Evolutionary conservation across 2,888 invertebrate species (phyloP), one percentile per base, ranked within the genome.

Genomic region (Heteromyza rotundicornis): DNA sequence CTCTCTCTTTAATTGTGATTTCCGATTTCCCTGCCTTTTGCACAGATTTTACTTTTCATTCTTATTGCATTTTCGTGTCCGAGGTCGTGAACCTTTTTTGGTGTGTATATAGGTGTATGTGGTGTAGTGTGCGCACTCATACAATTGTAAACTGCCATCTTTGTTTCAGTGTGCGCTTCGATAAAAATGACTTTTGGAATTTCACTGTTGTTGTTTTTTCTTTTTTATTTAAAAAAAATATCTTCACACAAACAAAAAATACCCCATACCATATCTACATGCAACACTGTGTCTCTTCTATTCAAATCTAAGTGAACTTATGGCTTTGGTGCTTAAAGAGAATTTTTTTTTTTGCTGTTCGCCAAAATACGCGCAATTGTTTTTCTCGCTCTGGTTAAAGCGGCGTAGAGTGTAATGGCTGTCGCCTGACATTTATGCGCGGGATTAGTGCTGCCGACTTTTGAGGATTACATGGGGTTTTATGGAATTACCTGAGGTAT

Each of bases 61-160:
- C 12, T 20, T 49, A 14, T 35, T 40, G 53, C 36, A 59, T 59
- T 59, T 24, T 69, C 57, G 69, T 73, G 74, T 74, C 73, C 70
- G 72, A 74, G 74, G 74, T 74, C 74, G 71, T 74, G 73, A 71
- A 73, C 73, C 70, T 62, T 64, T 68, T 59, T 60, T 40, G 10
- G 14, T 40, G 8, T 40, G 40, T 40, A 7, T 7, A n/a, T 40
- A 40, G 5, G 40, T 40, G 40, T 40, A 3, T 40, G 32, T 32
- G 32, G 32, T 32, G 40, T 40, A n/a, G 40, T 40, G 10, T 40
- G 40, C 14, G 8, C 2, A 40, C 40, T n/a, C 14, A 27, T 27
- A 27, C 27, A 7, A 27, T 7, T 27, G 27, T 10, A 27, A 27
- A 7, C 27, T 27, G 10, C 27, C 5, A 27, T 27, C 5, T 27